Base-by-base conservation (phyloP, 2,113 vertebrate genomes). In the Corythoichthys intestinalis region DNA sequence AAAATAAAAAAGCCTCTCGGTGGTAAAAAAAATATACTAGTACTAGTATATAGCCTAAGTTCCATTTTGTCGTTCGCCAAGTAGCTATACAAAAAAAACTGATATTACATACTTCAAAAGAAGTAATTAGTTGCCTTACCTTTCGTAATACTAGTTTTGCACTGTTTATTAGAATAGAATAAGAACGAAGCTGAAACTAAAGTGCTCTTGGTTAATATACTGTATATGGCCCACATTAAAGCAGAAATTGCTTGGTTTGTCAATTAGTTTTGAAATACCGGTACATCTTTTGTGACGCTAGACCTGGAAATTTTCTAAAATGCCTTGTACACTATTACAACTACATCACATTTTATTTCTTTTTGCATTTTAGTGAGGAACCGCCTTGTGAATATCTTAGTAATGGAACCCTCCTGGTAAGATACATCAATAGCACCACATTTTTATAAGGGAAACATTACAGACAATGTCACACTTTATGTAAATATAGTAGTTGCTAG, bases 291-390 rank as follows among this genome's bases (percentile, higher is more conserved):
- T 52, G 49, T 52, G 49, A 52, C 17, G n/a, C 4, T 17, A 8
- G 50, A n/a, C 17, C 50, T 12, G 3, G 17, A 53, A 20, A 2
- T 9, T 53, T 53, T 20, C 15, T 53, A 17, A 52, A 5, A 52
- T 4, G 9, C 13, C 50, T 52, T 52, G 48, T 13, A 15, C 15
- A 49, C 13, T 2, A 15, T 14, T 14, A 14, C 48, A 49, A 49
- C 48, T 15, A 15, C 11, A 1, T 49, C 48, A 2, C 15, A 4
- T 14, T 49, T 49, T 37, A 4, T 35, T 59, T 59, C 48, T 17
- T 34, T 8, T 41, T 63, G 44, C 17, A 7, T 46, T 68, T 7
- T 82, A 95, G 94, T n/a, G 62, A 48, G 11, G 72, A 78, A 0
- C 14, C 38, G 0, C 1, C 34, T 5, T 57, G 34, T 58, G 65